phyloP scores from a whole-genome alignment of 2,888 invertebrate genomes.

The Drosophila peninsularis region DNA sequence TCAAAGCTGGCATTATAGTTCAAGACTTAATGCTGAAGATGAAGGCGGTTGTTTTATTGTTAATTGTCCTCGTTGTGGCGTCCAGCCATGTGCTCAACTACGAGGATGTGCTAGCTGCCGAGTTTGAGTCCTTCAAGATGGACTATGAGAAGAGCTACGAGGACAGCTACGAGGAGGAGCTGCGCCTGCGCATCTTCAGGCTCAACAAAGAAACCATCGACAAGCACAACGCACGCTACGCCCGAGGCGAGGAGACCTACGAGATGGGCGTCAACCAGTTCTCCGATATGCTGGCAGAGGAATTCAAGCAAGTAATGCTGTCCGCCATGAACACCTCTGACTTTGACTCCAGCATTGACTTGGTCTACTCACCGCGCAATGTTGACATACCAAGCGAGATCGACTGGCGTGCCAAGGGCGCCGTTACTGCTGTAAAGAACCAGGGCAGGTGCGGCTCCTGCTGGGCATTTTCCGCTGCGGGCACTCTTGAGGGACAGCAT shows the following conservation, averaged over 20 bases:
- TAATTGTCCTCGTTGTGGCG: conserved; percentile 7
- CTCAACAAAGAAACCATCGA: conserved; percentile 93
- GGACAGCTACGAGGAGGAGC: conserved; percentile 90
- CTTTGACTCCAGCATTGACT: not conserved
- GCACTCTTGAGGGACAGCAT: conserved; percentile 14
- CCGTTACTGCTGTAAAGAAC: conserved; percentile 19
- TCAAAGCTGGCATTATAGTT: not conserved
- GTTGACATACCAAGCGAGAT: not conserved
- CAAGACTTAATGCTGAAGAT: conserved; percentile 1
- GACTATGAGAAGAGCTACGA: conserved; percentile 88
- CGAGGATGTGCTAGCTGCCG: conserved; percentile 9
- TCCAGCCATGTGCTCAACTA: conserved; percentile 8
- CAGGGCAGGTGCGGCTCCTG: conserved; percentile 26
- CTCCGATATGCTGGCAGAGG: conserved; percentile 93
- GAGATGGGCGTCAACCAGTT: conserved; percentile 91
- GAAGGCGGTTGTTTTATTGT: conserved; percentile 5
- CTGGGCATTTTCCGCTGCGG: conserved; percentile 21
- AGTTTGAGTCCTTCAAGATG: conserved; percentile 81
- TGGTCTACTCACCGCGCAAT: not conserved
- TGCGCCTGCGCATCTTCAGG: conserved; percentile 94
- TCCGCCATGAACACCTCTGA: conserved; percentile 5
- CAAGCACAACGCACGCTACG: conserved; percentile 91
- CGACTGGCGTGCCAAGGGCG: conserved; percentile 30
- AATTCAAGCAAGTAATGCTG: conserved; percentile 86
- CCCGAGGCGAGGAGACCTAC: conserved; percentile 88